phyloP scores from a whole-genome alignment of 2,113 vertebrate species.

The mouse (Mus musculus) region GRCm39 chr13:19668501-19669000 shows the following conservation, averaged over 20 bases:
- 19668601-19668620: not conserved
- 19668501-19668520: not conserved
- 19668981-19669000: not conserved
- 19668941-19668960: not conserved
- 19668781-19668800: not conserved
- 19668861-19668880: constrained; percentile 1
- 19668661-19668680: not conserved
- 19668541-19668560: not conserved
- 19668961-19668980: not conserved
- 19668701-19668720: not conserved
- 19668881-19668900: not conserved
- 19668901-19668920: not conserved
- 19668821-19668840: not conserved
- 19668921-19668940: not conserved
- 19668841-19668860: not conserved
- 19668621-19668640: not conserved
- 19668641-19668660: not conserved
- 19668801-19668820: not conserved
- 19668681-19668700: not conserved
- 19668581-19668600: not conserved
- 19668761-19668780: not conserved
- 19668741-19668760: not conserved
- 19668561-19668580: not conserved
- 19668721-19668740: constrained; percentile 44
- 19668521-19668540: constrained; percentile 47